phyloP scores from a whole-genome alignment of 2,113 vertebrate genomes.

The Chrysochloris asiatica region DNA sequence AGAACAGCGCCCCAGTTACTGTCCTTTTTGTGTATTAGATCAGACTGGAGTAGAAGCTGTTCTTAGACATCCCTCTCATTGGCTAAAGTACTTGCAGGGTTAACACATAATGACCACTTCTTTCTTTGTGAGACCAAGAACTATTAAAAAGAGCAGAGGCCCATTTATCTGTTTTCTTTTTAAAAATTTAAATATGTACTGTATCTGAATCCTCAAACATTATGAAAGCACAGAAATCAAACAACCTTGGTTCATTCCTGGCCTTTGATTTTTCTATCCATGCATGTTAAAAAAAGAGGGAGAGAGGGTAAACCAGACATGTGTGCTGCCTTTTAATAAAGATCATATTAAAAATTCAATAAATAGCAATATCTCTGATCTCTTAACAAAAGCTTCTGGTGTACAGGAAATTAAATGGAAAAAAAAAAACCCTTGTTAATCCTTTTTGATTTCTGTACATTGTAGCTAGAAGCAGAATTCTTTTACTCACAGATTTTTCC shows the following conservation, averaged over 20 bases:
- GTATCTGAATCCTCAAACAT: constrained; percentile 69
- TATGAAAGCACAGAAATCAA: constrained; percentile 82
- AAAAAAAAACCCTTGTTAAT: constrained; percentile 87
- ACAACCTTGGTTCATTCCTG: constrained; percentile 77
- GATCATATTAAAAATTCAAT: constrained; percentile 93
- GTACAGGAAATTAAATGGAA: constrained; percentile 92
- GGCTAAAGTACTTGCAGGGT: constrained; percentile 12
- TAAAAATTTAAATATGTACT: constrained; percentile 75
- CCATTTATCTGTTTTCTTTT: constrained; percentile 72
- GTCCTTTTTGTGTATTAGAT: neutral
- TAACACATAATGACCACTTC: constrained; percentile 41
- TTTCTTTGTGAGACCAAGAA: constrained; percentile 67
- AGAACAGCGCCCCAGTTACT: neutral
- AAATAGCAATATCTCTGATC: constrained; percentile 93
- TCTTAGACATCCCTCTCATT: constrained; percentile 56
- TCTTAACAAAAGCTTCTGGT: constrained; percentile 90
- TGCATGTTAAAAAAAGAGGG: constrained; percentile 78
- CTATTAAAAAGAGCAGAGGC: constrained; percentile 51
- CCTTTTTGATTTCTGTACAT: constrained; percentile 91
- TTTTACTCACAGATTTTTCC: constrained; percentile 83
- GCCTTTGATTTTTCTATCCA: constrained; percentile 88
- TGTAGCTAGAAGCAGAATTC: constrained; percentile 89
- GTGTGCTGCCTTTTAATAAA: constrained; percentile 90
- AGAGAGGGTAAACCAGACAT: constrained; percentile 82
- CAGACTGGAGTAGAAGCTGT: neutral